phyloP scores from a whole-genome alignment of 2,113 vertebrate species.

The Butastur rufipennis region DNA sequence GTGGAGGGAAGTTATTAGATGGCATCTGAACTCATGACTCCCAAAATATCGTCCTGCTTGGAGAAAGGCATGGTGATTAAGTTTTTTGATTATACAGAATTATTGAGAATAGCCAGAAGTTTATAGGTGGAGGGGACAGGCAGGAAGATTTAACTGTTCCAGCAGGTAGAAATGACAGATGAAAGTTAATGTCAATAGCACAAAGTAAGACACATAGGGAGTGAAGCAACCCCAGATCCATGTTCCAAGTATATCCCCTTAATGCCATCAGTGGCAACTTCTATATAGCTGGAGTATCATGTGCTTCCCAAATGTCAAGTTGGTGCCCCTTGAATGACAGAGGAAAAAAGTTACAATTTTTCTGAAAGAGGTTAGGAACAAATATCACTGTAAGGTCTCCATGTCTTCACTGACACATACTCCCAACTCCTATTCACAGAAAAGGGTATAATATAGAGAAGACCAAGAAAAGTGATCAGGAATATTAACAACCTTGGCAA shows the following conservation, averaged over 20 bases:
- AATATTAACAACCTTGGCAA: not conserved
- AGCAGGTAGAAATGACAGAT: not conserved
- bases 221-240: not conserved
- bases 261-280: not conserved
- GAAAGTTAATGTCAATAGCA: not conserved
- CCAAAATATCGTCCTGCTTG: not conserved
- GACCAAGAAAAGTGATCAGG: not conserved
- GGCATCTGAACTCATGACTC: not conserved
- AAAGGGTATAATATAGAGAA: not conserved
- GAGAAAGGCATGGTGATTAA: not conserved
- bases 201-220: not conserved
- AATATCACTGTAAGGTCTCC: not conserved
- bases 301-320: not conserved
- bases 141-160: not conserved
- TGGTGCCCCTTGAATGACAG: not conserved
- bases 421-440: not conserved
- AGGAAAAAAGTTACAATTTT: not conserved
- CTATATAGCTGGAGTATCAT: not conserved
- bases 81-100: not conserved
- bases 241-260: not conserved
- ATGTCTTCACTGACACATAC: not conserved
- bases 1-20: not conserved
- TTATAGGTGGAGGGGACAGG: not conserved
- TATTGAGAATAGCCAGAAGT: not conserved
- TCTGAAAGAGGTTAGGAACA: not conserved